Base-by-base conservation (phyloP, 2,113 vertebrate genomes). In the Xenus cinereus region DNA sequence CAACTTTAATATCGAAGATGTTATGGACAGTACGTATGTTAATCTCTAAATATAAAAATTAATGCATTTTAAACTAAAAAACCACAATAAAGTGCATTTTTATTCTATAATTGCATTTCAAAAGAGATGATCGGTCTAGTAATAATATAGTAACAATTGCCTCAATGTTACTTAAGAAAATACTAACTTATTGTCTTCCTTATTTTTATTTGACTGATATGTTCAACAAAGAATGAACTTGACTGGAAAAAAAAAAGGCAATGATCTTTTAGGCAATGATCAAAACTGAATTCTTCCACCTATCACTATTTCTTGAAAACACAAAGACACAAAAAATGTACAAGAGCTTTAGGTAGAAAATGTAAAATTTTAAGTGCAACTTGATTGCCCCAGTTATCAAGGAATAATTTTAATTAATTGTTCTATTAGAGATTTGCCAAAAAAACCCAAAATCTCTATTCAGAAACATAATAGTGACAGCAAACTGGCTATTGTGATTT, bases 301-400 rank as follows among this genome's bases (percentile, higher is more conserved):
- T 46, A 9, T 37, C 14, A 76, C 73, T 96, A 93, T 72, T 97
- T 97, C 80, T 94, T 92, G 90, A 77, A 94, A 96, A 97, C 21
- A 96, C 68, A 74, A 4, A n/a, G 4, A 39, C 4, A 26, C 32
- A n/a, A 26, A 84, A 95, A 87, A 76, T 39, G 48, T 82, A 73
- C 56, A 92, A 95, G 66, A 89, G 6, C 24, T 71, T 81, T 71
- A 84, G 20, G 30, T 12, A 94, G 54, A 92, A 97, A 97, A 96
- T 45, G 54, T 62, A 95, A 93, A 82, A 97, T 96, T 96, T 95
- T 93, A 93, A 96, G 96, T 92, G 84, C 81, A 97, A 93, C 80
- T 87, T 94, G 69, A 96, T 84, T 95, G 84, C 73, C 93, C 68
- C 67, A 92, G 92, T 96, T 96, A 94, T 84, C 87, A 96, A 78